Base-by-base conservation (phyloP, 2,888 invertebrate species). In the Lasioglossum figueresi region DNA sequence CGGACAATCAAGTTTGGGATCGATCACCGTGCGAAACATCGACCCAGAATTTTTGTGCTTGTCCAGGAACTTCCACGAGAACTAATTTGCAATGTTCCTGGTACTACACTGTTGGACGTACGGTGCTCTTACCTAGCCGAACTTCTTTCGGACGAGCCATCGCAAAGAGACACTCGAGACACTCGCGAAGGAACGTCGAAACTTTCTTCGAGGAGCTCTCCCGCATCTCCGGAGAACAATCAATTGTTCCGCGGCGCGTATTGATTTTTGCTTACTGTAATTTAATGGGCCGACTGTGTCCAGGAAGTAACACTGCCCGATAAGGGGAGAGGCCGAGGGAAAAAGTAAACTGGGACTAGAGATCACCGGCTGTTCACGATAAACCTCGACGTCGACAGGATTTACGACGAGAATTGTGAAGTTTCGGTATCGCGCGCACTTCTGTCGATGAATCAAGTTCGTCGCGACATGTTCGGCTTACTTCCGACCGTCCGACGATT, bases 81-180 rank as follows among this genome's bases (percentile, higher is more conserved):
- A 73, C 56, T 59, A 84, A 83, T 83, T 84, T 84, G 73, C 68
- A 84, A 77, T 70, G 59, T 73, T 52, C 66, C n/a, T 31, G 1
- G 31, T 5, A 56, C 37, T 68, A 68, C 73, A 23, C 40, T 31
- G 45, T 16, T 31, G 16, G 74, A 84, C 78, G 70, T 48, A 40
- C 63, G 43, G 5, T 4, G 19, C 37, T 40, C 68, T 52, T 31
- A 16, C 74, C 56, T 6, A 43, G 52, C 6, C n/a, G 12, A 40
- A 63, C 27, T 83, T 83, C 72, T 70, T 84, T 79, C 74, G 45
- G 52, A 34, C 27, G 59, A 43, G 12, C 34, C 31, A 14, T 8
- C 37, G 52, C 37, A 14, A 68, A 73, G 73, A 68, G 31, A 73
- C 74, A 52, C 40, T 27, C 45, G 34, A 59, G 16, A 77, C 52